phyloP scores from a whole-genome alignment of 2,113 vertebrate species.

The Eptatretus burgeri region DNA sequence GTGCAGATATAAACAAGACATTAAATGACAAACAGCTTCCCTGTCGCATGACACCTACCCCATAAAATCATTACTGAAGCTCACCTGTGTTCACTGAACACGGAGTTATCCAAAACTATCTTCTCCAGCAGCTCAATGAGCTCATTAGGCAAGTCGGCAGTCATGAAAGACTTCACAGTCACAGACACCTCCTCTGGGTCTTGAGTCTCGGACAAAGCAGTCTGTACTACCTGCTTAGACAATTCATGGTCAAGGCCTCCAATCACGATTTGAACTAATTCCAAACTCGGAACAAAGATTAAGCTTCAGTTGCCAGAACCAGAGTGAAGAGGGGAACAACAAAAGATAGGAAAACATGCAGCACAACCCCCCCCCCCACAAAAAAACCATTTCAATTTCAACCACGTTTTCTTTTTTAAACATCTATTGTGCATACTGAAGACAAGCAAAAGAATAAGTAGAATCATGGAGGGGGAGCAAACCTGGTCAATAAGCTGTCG shows the following conservation, averaged over 20 bases:
- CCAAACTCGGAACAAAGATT: no score
- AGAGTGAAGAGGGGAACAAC: no score
- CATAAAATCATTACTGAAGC: slow-evolving; percentile 3
- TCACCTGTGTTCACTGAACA: slow-evolving; percentile 65
- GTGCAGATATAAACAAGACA: background rate
- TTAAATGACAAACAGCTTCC: background rate
- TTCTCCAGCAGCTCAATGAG: slow-evolving; percentile 62
- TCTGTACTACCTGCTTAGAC: slow-evolving; percentile 44
- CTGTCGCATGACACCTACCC: background rate
- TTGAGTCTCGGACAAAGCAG: slow-evolving; percentile 52
- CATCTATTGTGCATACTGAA: no score
- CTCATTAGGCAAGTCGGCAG: slow-evolving; percentile 54
- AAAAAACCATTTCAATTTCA: no score
- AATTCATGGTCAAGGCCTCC: background rate
- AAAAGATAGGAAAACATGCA: no score
- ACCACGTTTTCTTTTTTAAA: no score
- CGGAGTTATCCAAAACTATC: slow-evolving; percentile 58
- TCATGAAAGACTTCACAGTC: slow-evolving; percentile 70
- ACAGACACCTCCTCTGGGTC: slow-evolving; percentile 67
- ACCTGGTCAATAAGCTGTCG: slow-evolving; percentile 64
- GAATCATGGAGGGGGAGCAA: background rate
- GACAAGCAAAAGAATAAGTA: no score
- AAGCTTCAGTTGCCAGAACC: no score
- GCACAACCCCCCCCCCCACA: no score
- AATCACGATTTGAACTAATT: no score